A percentile compares a stretch with the other conserved stretches of the same genome.
phyloP scores from a whole-genome alignment of 2,797 vertebrate species.

The Kryptolebias ocellatus region DNA sequence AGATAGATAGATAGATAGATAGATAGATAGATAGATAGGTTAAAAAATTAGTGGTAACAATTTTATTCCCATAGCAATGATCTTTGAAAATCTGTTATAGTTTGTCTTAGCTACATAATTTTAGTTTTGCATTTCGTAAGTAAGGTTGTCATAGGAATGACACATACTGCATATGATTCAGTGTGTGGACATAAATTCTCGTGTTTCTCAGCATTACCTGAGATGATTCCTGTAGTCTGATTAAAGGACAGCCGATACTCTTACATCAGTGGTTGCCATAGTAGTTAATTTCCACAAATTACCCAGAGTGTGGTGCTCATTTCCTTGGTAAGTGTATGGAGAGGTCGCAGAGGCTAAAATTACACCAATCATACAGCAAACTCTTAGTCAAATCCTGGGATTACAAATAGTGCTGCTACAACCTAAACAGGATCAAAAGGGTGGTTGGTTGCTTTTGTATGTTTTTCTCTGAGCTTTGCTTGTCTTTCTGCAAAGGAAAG shows the following conservation, averaged over 20 bases:
- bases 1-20: no score
- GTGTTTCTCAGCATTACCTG: constrained; percentile 56
- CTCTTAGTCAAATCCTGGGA: constrained; percentile 62
- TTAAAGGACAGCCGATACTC: constrained; percentile 70
- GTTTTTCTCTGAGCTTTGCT: neutral
- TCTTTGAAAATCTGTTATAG: no score
- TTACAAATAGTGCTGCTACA: constrained; percentile 42
- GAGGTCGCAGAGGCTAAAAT: constrained; percentile 60
- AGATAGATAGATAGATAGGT: no score
- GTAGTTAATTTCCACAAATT: constrained; percentile 71
- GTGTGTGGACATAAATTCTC: constrained; percentile 50
- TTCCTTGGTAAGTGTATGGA: constrained; percentile 71
- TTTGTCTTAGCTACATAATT: no score
- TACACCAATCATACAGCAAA: constrained; percentile 57
- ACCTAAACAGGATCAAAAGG: constrained; percentile 39
- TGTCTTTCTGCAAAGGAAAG: neutral
- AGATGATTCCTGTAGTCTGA: constrained; percentile 48
- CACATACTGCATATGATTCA: constrained; percentile 9
- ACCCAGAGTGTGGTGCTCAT: constrained; percentile 69
- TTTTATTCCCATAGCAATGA: no score
- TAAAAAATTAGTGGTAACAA: no score
- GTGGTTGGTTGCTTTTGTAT: neutral
- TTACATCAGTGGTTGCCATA: constrained; percentile 64
- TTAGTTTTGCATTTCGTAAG: no score
- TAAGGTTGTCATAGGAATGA: no score